Evolutionary conservation across 2,113 vertebrate genomes (phyloP).

Genomic region (Kryptolebias marmoratus): DNA sequence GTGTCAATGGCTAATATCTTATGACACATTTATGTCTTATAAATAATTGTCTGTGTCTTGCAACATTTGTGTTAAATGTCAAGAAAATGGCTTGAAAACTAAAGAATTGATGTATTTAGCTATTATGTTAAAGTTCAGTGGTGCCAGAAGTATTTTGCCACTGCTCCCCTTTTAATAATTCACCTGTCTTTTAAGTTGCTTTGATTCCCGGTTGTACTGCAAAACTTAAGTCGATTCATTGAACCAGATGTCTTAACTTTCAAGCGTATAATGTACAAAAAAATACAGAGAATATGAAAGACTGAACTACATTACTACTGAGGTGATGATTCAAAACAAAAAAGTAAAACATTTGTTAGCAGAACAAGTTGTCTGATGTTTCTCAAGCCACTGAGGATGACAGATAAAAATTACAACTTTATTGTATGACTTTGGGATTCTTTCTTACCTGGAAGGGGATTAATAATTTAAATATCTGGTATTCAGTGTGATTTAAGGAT

Average conservation of each 20-base stretch:
- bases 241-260: background rate
- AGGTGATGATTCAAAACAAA: background rate
- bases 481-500: background rate
- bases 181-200: background rate
- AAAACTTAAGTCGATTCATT: constrained; percentile 16
- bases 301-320: background rate
- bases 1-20: background rate
- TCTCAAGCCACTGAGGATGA: background rate
- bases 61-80: constrained; percentile 6
- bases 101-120: background rate
- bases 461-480: background rate
- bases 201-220: background rate
- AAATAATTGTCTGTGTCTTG: background rate
- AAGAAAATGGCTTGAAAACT: constrained; percentile 16
- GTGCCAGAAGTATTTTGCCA: constrained; percentile 14
- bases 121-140: background rate
- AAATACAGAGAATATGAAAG: background rate
- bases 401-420: background rate
- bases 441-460: background rate
- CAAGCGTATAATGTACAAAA: no score
- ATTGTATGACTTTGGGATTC: background rate
- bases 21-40: background rate
- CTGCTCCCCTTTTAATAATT: constrained; percentile 5
- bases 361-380: background rate
- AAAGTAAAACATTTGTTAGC: background rate